Evolutionary conservation across 1,140 invertebrate genomes (phyloP), one percentile per base, ranked within the genome.

Genomic region (Drosophila navojoa): DNA sequence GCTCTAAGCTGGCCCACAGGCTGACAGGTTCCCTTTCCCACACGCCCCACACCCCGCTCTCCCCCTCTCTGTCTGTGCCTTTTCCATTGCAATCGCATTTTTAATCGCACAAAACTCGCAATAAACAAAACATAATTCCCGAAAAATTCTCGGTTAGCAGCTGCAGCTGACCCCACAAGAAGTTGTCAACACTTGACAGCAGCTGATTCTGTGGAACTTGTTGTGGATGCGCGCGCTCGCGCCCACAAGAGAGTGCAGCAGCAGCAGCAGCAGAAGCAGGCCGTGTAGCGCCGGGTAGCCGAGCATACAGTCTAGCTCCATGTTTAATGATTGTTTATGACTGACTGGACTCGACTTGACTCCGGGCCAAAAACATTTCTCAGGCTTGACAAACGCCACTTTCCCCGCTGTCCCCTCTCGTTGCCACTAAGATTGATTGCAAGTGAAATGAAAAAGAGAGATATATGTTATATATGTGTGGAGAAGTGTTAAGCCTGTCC

Each of bases 281-380:
- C 42, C 64, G 68, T 22, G 55, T 70, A 62, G 71, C 71, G 60
- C 68, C 67, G 45, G 57, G 16, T 15, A 45, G 42, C n/a, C 42
- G 13, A 38, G 9, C 35, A 38, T 11, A 25, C 52, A 49, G 54
- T 16, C 64, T 70, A 52, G 11, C 68, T 70, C 49, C 69, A 50
- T 49, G 58, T 62, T 82, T 87, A 87, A 87, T 87, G 84, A 89
- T 79, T 78, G 72, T 87, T 87, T 87, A 87, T 84, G 84, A 25
- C 35, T 38, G 10, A 25, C 35, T 38, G 10, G 35, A 38, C 35
- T 38, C 35, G 35, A 38, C 35, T 38, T 11, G 35, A 38, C 11
- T 38, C 35, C 13, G 35, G 35, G 35, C 11, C 35, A 38, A 38
- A 38, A 38, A 38, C 35, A 38, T 38, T 38, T 38, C 35, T 38